These are phyloP conservation scores for Gastrophysa polygoni DNA, from an alignment of 2,888 invertebrate genomes.

Conservation along the genomic window DNA sequence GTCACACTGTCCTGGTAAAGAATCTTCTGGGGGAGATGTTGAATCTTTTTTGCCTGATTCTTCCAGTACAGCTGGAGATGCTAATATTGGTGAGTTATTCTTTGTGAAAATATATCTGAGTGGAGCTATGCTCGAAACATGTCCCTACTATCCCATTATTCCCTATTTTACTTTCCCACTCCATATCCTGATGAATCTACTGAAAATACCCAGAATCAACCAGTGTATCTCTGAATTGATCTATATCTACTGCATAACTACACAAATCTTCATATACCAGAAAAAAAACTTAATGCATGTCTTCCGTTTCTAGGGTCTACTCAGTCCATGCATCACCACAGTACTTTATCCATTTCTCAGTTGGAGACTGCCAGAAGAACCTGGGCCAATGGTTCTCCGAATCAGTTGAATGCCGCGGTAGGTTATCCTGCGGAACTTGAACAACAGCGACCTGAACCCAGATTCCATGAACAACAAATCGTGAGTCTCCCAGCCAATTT, in stretches of 20 bases:
- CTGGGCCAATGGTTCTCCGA: constrained; percentile 40
- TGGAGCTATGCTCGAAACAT: too few relatives aligned
- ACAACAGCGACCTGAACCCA: constrained; percentile 17
- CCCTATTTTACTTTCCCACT: too few relatives aligned
- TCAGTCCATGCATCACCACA: constrained; percentile 50
- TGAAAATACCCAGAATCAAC: too few relatives aligned
- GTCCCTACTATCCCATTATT: too few relatives aligned
- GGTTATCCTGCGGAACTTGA: constrained; percentile 41
- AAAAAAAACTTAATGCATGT: too few relatives aligned
- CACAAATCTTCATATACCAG: too few relatives aligned
- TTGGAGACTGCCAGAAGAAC: constrained; percentile 32
- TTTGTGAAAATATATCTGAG: neutral
- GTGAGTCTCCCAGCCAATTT: neutral
- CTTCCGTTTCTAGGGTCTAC: constrained; percentile 43
- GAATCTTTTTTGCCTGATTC: constrained; percentile 84
- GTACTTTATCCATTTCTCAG: constrained; percentile 44
- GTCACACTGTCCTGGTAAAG: constrained; percentile 81
- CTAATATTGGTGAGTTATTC: constrained; percentile 53
- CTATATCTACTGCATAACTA: too few relatives aligned
- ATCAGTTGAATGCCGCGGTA: constrained; percentile 31
- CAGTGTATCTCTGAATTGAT: too few relatives aligned
- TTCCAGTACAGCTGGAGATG: constrained; percentile 80
- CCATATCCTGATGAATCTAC: too few relatives aligned
- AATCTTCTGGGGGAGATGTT: constrained; percentile 82
- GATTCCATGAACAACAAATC: constrained; percentile 25